Percentiles rank a stretch among this genome's conserved stretches.
These are phyloP conservation scores for Brachionus asplanchnoidis DNA, from an alignment of 1,140 invertebrate species.

Conservation along the genomic window DNA sequence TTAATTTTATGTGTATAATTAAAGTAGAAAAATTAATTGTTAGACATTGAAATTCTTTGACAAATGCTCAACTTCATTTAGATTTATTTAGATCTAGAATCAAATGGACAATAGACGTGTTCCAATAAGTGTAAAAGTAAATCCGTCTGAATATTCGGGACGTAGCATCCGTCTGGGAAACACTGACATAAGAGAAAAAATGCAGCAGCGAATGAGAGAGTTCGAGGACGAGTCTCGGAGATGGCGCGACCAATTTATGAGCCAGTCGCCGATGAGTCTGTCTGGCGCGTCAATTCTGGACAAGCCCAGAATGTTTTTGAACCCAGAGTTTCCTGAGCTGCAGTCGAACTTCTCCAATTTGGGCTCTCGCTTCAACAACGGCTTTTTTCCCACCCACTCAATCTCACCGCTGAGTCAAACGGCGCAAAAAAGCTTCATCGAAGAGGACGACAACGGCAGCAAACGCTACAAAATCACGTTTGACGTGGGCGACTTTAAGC, in stretches of 20 bases:
- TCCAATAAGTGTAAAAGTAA: slow-evolving; percentile 30
- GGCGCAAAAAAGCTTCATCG: slow-evolving; percentile 38
- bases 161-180: slow-evolving; percentile 7
- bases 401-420: neutral
- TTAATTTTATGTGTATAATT: no score
- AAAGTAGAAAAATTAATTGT: no score
- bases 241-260: slow-evolving; percentile 21
- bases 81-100: neutral
- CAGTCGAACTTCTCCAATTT: neutral
- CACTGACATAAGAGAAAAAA: slow-evolving; percentile 17
- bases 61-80: no score
- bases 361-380: neutral
- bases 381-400: neutral
- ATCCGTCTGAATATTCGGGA: slow-evolving; percentile 22
- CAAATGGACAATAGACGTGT: slow-evolving; percentile 29
- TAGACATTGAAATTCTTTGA: no score
- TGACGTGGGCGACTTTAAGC: slow-evolving; percentile 38
- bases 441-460: slow-evolving; percentile 40
- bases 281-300: neutral
- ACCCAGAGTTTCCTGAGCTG: slow-evolving; percentile 42
- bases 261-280: neutral
- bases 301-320: slow-evolving; percentile 25
- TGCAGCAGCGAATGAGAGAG: slow-evolving; percentile 32
- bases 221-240: slow-evolving; percentile 39
- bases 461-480: slow-evolving; percentile 40